Evolutionary conservation across 2,113 vertebrate genomes (phyloP), one percentile per base, ranked within the genome.

Genomic region (Craseonycteris thonglongyai): DNA sequence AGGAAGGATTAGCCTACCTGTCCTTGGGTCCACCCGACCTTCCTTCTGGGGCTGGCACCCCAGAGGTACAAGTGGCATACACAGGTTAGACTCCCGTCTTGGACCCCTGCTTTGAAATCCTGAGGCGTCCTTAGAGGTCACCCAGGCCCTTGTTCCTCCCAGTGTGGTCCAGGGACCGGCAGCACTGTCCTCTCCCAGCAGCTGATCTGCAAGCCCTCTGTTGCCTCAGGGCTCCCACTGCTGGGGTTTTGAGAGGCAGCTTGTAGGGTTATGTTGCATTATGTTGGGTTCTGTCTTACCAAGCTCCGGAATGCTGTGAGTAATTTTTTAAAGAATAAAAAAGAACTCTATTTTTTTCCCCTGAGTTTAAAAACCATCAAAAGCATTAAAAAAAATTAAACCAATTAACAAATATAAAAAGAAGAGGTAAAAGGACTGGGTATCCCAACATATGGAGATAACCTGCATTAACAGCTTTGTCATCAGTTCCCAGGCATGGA

Each of bases 371-470:
- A 95, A 89, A 22, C 35, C 38, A 75, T 82, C 38, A 42, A 76
- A 51, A 85, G 66, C 45, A n/a, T n/a, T n/a, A n/a, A n/a, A n/a
- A n/a, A n/a, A n/a, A 49, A 49, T 72, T 42, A 58, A n/a, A 51
- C 16, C 10, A 21, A 10, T 30, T 85, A 33, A 40, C 80, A 74
- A 40, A n/a, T 3, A 42, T 68, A 33, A 69, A 71, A 61, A 59
- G 87, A n/a, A 4, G 54, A 83, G 6, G 8, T 5, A 1, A 35
- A 40, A 69, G 71, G 75, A 78, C 61, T 6, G 30, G 63, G 26
- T 2, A 0, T 15, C 76, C 19, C 1, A 5, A n/a, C 40, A 0
- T 3, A 0, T 0, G 1, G 59, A 59, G 18, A 16, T 4, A 6
- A 28, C 30, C 26, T 33, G n/a, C 38, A 28, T 14, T 7, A 8